Conservation (phyloP, 2,113 vertebrate genomes). For the Helogale parvula region DNA sequence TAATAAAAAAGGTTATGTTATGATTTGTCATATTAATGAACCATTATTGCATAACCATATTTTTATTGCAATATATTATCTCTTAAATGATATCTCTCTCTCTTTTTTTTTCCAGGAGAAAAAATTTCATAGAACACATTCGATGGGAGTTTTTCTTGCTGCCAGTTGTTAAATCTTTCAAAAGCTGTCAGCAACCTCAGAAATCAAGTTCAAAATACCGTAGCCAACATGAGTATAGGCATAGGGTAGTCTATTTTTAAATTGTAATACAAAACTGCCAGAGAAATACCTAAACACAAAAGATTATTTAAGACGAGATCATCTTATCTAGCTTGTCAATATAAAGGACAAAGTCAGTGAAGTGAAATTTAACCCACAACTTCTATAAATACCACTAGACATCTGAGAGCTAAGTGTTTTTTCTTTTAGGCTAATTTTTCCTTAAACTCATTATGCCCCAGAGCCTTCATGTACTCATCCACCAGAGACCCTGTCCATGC, state of each 20-base stretch:
- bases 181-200: conserved; percentile 87
- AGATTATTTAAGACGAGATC: conserved; percentile 82
- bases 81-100: conserved; percentile 83
- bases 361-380: conserved; percentile 74
- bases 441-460: conserved; percentile 76
- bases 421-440: conserved; percentile 76
- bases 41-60: conserved; percentile 86
- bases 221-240: conserved; percentile 80
- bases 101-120: conserved; percentile 61
- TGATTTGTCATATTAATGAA: conserved; percentile 87
- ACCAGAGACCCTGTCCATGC: conserved; percentile 61
- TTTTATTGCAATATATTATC: conserved; percentile 88
- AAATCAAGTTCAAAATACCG: conserved; percentile 87
- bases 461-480: conserved; percentile 34
- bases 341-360: conserved; percentile 82
- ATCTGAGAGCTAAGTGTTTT: conserved; percentile 75
- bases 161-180: conserved; percentile 89
- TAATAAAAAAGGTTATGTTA: conserved; percentile 82
- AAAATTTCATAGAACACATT: conserved; percentile 81
- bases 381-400: conserved; percentile 80
- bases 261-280: conserved; percentile 79
- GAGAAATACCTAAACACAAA: conserved; percentile 82
- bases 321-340: conserved; percentile 82
- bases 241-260: conserved; percentile 85
- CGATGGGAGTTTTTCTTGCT: conserved; percentile 84